Evolutionary conservation across 2,113 vertebrate genomes (phyloP).

Genomic region (Aramus guarauna): DNA sequence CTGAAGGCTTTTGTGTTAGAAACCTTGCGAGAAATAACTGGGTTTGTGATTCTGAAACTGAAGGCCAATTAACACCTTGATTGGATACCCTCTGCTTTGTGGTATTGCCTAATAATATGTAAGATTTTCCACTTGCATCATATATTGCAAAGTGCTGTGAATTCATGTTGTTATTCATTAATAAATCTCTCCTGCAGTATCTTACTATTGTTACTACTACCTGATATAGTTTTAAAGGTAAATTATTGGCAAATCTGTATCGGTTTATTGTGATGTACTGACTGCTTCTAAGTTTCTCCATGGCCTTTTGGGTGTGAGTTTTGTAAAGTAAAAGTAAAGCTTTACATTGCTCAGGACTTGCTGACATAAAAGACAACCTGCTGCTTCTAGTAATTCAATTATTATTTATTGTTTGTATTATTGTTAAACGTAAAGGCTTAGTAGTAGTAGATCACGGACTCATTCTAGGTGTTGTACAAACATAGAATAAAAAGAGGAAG

Average conservation of each 20-base stretch:
- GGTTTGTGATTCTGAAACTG: background rate
- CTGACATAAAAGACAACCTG: background rate
- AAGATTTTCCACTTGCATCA: background rate
- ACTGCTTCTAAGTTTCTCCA: background rate
- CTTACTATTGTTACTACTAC: background rate
- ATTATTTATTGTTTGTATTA: background rate
- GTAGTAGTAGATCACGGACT: background rate
- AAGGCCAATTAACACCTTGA: background rate
- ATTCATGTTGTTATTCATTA: background rate
- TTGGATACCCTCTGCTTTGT: background rate
- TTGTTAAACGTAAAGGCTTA: background rate
- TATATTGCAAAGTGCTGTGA: background rate
- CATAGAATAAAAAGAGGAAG: background rate
- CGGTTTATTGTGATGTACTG: background rate
- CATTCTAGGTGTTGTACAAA: background rate
- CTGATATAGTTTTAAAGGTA: background rate
- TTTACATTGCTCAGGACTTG: background rate
- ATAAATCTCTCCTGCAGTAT: background rate
- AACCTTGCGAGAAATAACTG: background rate
- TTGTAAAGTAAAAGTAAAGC: background rate
- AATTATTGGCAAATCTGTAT: background rate
- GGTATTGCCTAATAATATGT: background rate
- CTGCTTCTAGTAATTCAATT: background rate
- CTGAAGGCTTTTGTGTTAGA: background rate
- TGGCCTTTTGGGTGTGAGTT: background rate